Evolutionary conservation across 1,140 invertebrate genomes (phyloP), one percentile per base, ranked within the genome.

Genomic region (Spodoptera litura): DNA sequence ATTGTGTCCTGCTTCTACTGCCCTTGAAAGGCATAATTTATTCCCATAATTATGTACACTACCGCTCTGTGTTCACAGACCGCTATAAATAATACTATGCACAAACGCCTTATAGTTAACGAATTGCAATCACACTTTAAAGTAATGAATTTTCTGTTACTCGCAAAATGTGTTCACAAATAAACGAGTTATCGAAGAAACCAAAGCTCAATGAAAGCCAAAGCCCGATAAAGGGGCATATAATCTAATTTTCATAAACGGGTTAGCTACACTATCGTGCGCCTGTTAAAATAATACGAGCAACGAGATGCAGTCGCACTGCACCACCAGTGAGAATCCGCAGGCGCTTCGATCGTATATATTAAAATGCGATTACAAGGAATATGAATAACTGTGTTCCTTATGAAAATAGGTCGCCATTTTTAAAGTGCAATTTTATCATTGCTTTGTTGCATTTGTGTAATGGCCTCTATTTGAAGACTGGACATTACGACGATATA

Each of bases 271-370:
- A 53, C 56, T 77, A 72, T 59, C 38, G 49, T 78, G 71, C 80
- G 80, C 82, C 82, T 83, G 80, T 74, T 25, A 80, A 72, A 80
- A 79, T 80, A 27, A 62, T 71, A 68, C 61, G 11, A 70, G 80
- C 82, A 83, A 83, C 35, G 35, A 75, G 73, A 75, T 75, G 62
- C 27, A 52, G n/a, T 59, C 73, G 73, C 58, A 75, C 59, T 64
- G 73, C 73, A 75, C 49, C 73, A 75, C 59, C 35, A 51, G 59
- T 55, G 49, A 15, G 62, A 53, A 64, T 75, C 44, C 15, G 61
- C 70, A 81, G 79, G 79, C 79, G 75, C 44, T 80, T 35, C 56
- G 56, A 74, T 59, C 55, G 71, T 31, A 53, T 53, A 64, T 64
- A 75, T 75, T 75, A 64, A 2, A 75, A 64, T 75, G 35, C 1